Conservation (phyloP, 2,888 invertebrate genomes). For the Conus canariensis region DNA sequence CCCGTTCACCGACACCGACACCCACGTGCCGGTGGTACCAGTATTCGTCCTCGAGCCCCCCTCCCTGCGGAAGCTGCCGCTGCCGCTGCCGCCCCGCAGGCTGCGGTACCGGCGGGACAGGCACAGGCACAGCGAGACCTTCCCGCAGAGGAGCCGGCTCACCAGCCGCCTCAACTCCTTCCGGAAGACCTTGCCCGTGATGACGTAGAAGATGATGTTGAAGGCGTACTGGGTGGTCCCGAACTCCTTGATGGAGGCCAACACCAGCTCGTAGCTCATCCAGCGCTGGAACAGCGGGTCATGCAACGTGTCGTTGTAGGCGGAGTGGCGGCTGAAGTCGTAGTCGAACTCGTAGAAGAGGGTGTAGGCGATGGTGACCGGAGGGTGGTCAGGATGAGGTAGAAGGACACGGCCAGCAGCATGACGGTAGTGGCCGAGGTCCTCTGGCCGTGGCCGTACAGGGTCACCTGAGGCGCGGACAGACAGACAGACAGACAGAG, state of each 20-base stretch:
- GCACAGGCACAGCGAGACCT: constrained; percentile 52
- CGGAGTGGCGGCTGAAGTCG: constrained; percentile 33
- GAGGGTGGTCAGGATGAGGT: constrained; percentile 75
- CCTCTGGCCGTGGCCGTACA: constrained; percentile 52
- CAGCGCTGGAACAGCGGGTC: constrained; percentile 68
- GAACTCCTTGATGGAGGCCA: constrained; percentile 70
- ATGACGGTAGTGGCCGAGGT: constrained; percentile 76
- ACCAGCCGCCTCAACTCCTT: constrained; percentile 70
- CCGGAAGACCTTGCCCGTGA: constrained; percentile 77
- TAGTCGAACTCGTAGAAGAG: constrained; percentile 63
- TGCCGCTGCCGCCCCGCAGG: constrained; percentile 42
- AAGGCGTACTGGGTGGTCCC: constrained; percentile 77
- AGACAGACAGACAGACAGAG: not conserved
- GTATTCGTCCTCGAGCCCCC: constrained; percentile 41
- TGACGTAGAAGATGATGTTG: constrained; percentile 77
- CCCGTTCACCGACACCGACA: constrained; percentile 57
- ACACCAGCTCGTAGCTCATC: constrained; percentile 65
- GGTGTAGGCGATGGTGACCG: constrained; percentile 73
- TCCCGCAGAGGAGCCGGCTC: constrained; percentile 51
- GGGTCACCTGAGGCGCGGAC: not conserved
- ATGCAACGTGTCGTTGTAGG: constrained; percentile 51
- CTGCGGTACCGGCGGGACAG: constrained; percentile 63
- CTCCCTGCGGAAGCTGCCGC: constrained; percentile 56
- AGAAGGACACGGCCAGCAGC: constrained; percentile 76
- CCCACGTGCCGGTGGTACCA: constrained; percentile 55